Evolutionary conservation across 30 jellyfish, hydroid and myxozoan species (phyloP).

Genomic region (Aurelia coerulea): DNA sequence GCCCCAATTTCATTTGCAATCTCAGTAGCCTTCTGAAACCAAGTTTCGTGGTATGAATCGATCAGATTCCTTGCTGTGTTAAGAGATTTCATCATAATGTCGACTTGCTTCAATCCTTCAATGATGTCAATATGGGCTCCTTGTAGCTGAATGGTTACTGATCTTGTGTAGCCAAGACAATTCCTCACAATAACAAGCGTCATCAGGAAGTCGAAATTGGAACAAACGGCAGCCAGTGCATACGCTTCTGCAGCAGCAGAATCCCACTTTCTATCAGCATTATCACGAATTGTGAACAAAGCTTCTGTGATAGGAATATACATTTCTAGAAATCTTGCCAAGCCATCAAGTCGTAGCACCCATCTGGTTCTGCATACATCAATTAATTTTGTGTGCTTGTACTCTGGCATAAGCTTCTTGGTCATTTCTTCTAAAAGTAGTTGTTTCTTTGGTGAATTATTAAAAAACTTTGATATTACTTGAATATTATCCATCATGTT

Average conservation of each 20-base stretch:
- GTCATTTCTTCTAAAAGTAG: not conserved
- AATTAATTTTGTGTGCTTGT: not conserved
- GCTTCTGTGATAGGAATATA: conserved; percentile 5
- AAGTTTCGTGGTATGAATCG: not conserved
- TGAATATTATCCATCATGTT: conserved; percentile 20
- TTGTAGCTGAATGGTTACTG: not conserved
- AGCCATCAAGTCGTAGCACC: conserved; percentile 41
- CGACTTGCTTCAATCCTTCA: conserved; percentile 9
- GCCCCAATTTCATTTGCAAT: conserved; percentile 1
- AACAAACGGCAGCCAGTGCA: not conserved
- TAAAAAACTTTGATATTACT: conserved; percentile 9
- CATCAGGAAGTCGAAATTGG: not conserved
- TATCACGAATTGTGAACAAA: not conserved
- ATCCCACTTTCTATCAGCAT: conserved; percentile 18
- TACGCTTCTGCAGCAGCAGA: not conserved
- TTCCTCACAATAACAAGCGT: not conserved
- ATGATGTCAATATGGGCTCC: not conserved
- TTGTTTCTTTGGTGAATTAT: not conserved
- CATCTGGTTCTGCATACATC: conserved; percentile 32
- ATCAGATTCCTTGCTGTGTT: conserved; percentile 11
- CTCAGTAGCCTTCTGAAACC: conserved; percentile 18
- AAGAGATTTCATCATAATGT: not conserved
- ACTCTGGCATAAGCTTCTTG: not conserved
- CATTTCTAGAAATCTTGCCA: conserved; percentile 4
- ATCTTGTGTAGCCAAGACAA: not conserved